Conservation (phyloP, 2,113 vertebrate genomes). For the Sander lucioperca region DNA sequence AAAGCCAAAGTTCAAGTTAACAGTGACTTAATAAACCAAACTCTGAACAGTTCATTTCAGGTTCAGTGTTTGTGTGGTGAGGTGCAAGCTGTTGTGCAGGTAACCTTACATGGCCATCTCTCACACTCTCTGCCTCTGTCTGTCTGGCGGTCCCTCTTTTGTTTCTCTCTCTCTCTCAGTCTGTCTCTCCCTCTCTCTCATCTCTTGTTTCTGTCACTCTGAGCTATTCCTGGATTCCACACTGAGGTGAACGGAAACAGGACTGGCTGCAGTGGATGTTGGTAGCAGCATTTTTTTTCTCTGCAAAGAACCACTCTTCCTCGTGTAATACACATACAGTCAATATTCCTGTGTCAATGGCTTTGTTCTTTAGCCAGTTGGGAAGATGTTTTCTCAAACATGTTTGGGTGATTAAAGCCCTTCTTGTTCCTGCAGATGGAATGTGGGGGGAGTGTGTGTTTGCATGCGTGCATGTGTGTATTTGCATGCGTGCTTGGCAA, state of each 20-base stretch:
- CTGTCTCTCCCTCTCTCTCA: conserved; percentile 22
- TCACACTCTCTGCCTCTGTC: conserved; percentile 32
- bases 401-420: conserved; percentile 47
- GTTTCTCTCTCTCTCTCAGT: neutral
- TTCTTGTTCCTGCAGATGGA: conserved; percentile 54
- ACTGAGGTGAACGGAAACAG: conserved; percentile 77
- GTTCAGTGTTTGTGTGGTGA: conserved; percentile 34
- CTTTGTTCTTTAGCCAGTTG: conserved; percentile 56
- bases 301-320: conserved; percentile 33
- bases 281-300: conserved; percentile 20
- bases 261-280: conserved; percentile 54
- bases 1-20: conserved; percentile 52
- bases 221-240: conserved; percentile 74
- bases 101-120: conserved; percentile 76
- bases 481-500: conserved; percentile 25
- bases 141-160: conserved; percentile 32
- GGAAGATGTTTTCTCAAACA: conserved; percentile 62
- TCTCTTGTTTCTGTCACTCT: conserved; percentile 58
- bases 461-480: conserved; percentile 36
- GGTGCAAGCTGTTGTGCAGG: conserved; percentile 48
- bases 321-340: conserved; percentile 16
- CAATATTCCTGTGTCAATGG: conserved; percentile 34
- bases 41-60: conserved; percentile 49
- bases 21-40: conserved; percentile 26
- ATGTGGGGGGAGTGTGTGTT: conserved; percentile 25